Percentiles rank a stretch among this genome's conserved stretches.
Conservation (phyloP, 2,888 invertebrate species). For the Tenthredo distinguenda region DNA sequence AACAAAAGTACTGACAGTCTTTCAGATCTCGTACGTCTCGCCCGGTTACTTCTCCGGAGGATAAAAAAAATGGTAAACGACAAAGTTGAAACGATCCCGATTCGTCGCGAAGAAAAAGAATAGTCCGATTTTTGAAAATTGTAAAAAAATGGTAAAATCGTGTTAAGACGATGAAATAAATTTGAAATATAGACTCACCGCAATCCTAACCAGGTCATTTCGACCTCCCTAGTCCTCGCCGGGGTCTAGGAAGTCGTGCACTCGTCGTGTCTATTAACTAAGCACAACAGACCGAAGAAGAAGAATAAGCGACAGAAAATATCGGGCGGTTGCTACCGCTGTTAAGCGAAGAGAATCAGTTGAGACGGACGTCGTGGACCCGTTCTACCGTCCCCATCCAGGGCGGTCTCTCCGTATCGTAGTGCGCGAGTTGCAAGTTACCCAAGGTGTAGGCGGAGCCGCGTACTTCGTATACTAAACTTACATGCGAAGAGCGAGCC, state of each 20-base stretch:
- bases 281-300: slow-evolving; percentile 69
- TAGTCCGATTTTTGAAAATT: neutral
- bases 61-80: no score
- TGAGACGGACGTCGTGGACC: slow-evolving; percentile 59
- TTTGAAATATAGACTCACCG: slow-evolving; percentile 69
- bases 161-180: neutral
- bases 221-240: slow-evolving; percentile 65
- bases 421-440: slow-evolving; percentile 32
- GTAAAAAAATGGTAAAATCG: slow-evolving; percentile 41
- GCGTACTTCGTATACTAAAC: neutral
- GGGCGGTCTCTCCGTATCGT: slow-evolving; percentile 73
- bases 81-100: neutral
- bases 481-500: slow-evolving; percentile 59
- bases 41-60: neutral
- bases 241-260: slow-evolving; percentile 57
- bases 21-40: neutral
- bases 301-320: slow-evolving; percentile 64
- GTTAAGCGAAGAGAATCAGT: slow-evolving; percentile 59
- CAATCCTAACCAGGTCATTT: slow-evolving; percentile 75
- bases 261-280: slow-evolving; percentile 65
- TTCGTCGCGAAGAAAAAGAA: slow-evolving; percentile 10
- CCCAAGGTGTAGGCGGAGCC: slow-evolving; percentile 46
- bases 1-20: neutral
- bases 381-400: slow-evolving; percentile 75
- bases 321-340: slow-evolving; percentile 71